Evolutionary conservation across 2,797 vertebrate species (phyloP).

Genomic region (Myoxocephalus aenaeus): DNA sequence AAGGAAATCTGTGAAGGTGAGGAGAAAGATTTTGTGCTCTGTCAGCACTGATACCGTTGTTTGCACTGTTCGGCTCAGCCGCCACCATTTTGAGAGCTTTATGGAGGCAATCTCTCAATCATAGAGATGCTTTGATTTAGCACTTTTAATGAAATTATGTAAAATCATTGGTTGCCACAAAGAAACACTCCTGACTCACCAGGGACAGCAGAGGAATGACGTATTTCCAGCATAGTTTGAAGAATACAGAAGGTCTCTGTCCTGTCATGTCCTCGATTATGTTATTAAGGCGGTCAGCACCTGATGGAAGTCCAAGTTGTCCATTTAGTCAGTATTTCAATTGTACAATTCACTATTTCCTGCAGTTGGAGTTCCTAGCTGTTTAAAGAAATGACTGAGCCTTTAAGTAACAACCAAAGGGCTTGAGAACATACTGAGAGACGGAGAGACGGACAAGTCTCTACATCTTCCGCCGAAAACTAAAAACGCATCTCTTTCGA

Average conservation of each 20-base stretch:
- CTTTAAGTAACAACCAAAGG: neutral
- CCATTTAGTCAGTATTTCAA: no score
- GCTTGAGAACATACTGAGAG: neutral
- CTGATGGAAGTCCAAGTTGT: neutral
- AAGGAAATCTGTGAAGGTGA: conserved; percentile 31
- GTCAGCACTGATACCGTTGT: no score
- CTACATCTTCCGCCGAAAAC: no score
- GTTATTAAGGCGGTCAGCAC: conserved; percentile 23
- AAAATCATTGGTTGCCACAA: no score
- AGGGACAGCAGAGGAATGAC: conserved; percentile 80
- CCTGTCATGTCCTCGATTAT: conserved; percentile 86
- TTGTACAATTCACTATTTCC: neutral
- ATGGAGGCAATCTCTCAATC: no score
- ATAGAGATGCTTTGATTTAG: no score
- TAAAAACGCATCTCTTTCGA: no score
- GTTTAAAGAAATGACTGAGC: neutral
- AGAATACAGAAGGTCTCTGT: conserved; percentile 71
- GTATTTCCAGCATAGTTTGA: conserved; percentile 77
- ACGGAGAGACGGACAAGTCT: no score
- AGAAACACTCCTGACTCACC: conserved; percentile 63
- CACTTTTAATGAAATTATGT: no score
- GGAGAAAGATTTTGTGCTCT: no score
- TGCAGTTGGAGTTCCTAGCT: neutral
- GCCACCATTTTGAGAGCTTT: no score
- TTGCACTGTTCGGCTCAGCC: no score